These are phyloP conservation scores for Apoderus coryli DNA, from an alignment of 2,888 invertebrate genomes.

Conservation along the genomic window DNA sequence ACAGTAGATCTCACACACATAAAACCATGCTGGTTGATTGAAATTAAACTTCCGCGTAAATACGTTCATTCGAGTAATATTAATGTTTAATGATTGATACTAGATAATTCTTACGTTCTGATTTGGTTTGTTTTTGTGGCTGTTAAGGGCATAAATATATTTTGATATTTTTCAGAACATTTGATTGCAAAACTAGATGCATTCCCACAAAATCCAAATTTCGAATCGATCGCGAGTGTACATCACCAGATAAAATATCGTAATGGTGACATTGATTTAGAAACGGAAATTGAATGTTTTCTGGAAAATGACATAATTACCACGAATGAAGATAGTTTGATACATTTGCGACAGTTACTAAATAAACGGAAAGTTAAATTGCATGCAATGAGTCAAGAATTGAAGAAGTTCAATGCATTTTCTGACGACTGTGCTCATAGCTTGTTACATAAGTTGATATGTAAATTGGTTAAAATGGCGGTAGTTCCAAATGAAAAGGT, in stretches of 20 bases:
- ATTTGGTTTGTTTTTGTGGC: too few relatives aligned
- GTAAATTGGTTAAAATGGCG: constrained; percentile 40
- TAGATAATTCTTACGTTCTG: too few relatives aligned
- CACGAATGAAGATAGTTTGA: constrained; percentile 38
- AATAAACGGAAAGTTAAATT: constrained; percentile 39
- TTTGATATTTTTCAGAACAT: constrained; percentile 1
- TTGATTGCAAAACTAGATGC: constrained; percentile 35
- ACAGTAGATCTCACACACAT: too few relatives aligned
- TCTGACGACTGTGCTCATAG: constrained; percentile 51
- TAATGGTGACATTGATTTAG: constrained; percentile 22
- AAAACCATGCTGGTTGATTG: too few relatives aligned
- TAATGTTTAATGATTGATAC: too few relatives aligned
- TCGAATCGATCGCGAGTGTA: constrained; percentile 25
- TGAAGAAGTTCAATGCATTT: constrained; percentile 41
- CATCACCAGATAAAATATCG: constrained; percentile 28
- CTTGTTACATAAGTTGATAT: constrained; percentile 46
- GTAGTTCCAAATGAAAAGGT: constrained; percentile 37
- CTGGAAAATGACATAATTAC: constrained; percentile 30
- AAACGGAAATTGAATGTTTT: constrained; percentile 37
- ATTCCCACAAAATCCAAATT: constrained; percentile 33
- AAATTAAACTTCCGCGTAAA: too few relatives aligned
- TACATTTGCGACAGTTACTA: constrained; percentile 38
- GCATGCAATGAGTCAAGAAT: constrained; percentile 35
- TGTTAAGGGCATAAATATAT: too few relatives aligned
- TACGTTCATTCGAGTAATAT: too few relatives aligned